These are phyloP conservation scores for Anolis carolinensis DNA, from an alignment of 2,113 vertebrate genomes.

Conservation along the genomic window DNA sequence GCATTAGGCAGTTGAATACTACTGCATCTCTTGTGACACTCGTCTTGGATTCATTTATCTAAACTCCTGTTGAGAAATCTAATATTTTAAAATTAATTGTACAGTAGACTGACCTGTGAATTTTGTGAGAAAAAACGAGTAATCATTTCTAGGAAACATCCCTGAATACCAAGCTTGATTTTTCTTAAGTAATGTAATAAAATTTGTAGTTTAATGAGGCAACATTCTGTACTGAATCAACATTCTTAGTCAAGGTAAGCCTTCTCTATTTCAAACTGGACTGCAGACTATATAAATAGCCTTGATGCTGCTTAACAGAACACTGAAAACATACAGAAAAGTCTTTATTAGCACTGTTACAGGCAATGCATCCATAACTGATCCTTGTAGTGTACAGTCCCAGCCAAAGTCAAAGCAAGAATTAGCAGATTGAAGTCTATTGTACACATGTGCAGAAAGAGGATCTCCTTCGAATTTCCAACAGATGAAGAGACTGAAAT, in stretches of 20 bases:
- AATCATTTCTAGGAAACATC: no score
- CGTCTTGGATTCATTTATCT: no score
- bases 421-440: slow-evolving; percentile 70
- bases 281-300: neutral
- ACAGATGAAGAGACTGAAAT: slow-evolving; percentile 72
- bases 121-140: no score
- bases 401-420: slow-evolving; percentile 72
- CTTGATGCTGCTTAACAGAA: neutral
- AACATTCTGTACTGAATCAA: neutral
- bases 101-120: no score
- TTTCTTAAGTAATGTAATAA: no score
- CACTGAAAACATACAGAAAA: slow-evolving; percentile 70
- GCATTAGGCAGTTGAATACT: no score
- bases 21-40: no score
- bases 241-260: neutral
- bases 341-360: slow-evolving; percentile 85
- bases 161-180: no score
- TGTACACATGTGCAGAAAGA: slow-evolving; percentile 74
- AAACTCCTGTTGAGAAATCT: no score
- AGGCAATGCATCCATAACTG: slow-evolving; percentile 76
- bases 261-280: neutral
- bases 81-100: no score
- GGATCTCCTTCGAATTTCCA: slow-evolving; percentile 70
- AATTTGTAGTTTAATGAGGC: neutral
- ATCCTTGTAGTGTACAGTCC: slow-evolving; percentile 75